A percentile compares a stretch with the other conserved stretches of the same genome.
These are phyloP conservation scores for Passer domesticus DNA, from an alignment of 2,113 vertebrate species.

Conservation along the genomic window DNA sequence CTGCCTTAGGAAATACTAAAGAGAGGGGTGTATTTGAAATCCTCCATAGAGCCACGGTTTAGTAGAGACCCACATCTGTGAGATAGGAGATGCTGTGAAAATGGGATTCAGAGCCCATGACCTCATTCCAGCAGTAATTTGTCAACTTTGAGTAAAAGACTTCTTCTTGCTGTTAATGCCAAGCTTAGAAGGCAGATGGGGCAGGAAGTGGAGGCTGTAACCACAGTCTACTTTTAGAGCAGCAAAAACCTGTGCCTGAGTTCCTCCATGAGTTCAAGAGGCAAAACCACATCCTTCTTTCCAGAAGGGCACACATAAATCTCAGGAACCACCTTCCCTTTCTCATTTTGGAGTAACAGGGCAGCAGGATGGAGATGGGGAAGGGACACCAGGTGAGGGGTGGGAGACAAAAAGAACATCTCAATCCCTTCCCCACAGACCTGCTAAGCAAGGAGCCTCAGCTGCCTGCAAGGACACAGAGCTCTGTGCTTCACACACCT, in stretches of 20 bases:
- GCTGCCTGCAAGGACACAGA: background rate
- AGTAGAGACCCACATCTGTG: conserved; percentile 27
- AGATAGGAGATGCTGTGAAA: conserved; percentile 2
- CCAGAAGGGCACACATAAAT: background rate
- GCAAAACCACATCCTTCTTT: background rate
- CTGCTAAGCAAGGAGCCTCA: background rate
- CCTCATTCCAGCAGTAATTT: background rate
- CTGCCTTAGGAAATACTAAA: conserved; percentile 53
- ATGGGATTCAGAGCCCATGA: conserved; percentile 21
- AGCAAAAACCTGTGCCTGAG: background rate
- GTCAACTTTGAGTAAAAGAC: background rate
- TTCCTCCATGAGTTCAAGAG: background rate
- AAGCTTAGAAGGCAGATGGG: background rate
- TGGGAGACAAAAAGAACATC: background rate
- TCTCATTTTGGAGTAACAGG: background rate
- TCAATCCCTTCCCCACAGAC: fast-evolving
- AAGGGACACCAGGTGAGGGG: background rate
- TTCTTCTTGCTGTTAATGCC: background rate
- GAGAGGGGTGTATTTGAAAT: conserved; percentile 3
- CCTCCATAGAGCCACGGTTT: conserved; percentile 1
- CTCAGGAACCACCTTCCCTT: background rate
- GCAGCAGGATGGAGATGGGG: background rate
- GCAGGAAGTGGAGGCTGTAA: background rate
- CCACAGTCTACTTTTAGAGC: background rate
- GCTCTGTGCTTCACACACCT: background rate